Evolutionary conservation across 64 coral and sea anemone species (phyloP).

Genomic region (Trachythela sp.): DNA sequence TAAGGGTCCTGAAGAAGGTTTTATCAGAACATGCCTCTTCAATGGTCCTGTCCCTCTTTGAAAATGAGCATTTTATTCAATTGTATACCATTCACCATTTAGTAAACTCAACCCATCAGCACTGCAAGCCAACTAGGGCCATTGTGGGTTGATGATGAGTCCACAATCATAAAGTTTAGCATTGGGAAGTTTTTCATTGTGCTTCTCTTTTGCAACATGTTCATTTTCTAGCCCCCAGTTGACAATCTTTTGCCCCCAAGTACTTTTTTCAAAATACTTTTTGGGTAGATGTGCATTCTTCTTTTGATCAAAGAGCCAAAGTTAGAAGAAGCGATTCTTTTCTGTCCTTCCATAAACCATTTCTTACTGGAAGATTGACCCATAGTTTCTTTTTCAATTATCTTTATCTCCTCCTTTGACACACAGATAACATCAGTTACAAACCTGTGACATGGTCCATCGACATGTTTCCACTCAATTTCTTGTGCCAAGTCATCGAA

Average conservation of each 20-base stretch:
- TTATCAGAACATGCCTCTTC: neutral
- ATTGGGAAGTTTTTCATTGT: conserved; percentile 6
- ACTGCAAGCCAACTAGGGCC: neutral
- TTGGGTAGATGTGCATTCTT: conserved; percentile 3
- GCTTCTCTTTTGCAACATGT: conserved; percentile 19
- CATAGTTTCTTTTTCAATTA: neutral
- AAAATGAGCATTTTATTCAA: conserved; percentile 12
- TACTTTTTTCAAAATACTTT: neutral
- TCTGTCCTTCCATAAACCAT: conserved; percentile 12
- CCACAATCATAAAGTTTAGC: conserved; percentile 20
- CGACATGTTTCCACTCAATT: conserved; percentile 4
- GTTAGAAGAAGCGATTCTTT: conserved; percentile 26
- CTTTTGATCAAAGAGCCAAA: conserved; percentile 19
- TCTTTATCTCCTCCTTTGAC: neutral
- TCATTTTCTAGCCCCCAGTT: conserved; percentile 26
- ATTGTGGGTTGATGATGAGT: conserved; percentile 27
- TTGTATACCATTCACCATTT: neutral
- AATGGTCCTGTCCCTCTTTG: neutral
- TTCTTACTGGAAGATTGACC: neutral
- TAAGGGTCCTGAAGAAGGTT: conserved; percentile 9
- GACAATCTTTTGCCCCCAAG: neutral
- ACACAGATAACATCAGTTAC: neutral
- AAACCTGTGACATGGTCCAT: conserved; percentile 2
- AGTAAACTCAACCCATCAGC: neutral
- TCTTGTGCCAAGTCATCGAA: neutral